phyloP scores from a whole-genome alignment of 2,113 vertebrate genomes.

The Myiozetetes cayanensis region DNA sequence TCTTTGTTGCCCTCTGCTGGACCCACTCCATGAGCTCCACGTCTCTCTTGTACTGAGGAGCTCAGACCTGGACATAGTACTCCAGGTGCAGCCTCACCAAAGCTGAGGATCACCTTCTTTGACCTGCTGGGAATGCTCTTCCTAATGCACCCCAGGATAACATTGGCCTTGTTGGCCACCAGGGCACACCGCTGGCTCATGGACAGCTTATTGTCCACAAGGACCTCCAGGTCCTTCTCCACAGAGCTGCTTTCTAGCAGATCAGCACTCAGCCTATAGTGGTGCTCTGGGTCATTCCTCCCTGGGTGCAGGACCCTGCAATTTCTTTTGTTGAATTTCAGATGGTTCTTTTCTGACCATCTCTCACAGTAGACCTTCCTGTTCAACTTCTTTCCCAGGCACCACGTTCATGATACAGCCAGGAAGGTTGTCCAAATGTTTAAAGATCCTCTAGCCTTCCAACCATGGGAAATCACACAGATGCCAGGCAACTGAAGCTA shows the following conservation, averaged over 20 bases:
- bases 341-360: neutral
- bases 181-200: neutral
- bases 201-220: neutral
- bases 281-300: rapidly evolving
- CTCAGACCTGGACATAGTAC: neutral
- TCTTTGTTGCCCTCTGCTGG: neutral
- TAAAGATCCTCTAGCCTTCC: neutral
- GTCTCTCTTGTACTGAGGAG: neutral
- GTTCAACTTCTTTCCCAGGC: neutral
- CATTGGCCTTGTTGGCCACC: neutral
- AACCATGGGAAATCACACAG: neutral
- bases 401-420: rapidly evolving
- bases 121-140: neutral
- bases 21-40: neutral
- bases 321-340: neutral
- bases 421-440: neutral
- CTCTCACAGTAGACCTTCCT: neutral
- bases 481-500: neutral
- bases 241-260: neutral
- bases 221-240: neutral
- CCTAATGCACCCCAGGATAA: neutral
- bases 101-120: neutral
- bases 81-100: neutral
- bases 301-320: neutral
- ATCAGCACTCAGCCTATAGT: neutral